Evolutionary conservation across 2,797 vertebrate species (phyloP), one percentile per base, ranked within the genome.

Genomic region (Chelon labrosus): DNA sequence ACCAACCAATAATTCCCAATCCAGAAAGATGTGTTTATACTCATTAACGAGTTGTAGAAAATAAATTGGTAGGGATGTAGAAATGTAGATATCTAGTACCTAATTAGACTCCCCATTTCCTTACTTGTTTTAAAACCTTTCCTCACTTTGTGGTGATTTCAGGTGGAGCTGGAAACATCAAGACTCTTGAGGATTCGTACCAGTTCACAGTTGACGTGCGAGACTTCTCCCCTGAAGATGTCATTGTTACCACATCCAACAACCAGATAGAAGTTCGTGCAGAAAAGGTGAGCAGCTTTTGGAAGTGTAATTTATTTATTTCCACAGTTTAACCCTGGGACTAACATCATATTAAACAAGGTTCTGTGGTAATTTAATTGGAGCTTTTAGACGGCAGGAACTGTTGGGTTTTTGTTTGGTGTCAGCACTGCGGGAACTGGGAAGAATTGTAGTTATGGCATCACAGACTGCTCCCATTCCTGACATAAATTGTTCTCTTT

Each of bases 181-280:
- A 97, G 93, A 96, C 96, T 31, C 81, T 98, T 0, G 97, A 96
- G 35, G 96, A 99, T 63, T 95, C 95, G 0, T 99, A 99, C 31
- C 96, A 99, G 92, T 99, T 99, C 90, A 97, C 97, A 0, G 97
- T 99, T 66, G 98, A 99, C 0, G 97, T 99, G 80, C 95, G 89
- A 3, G 97, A 98, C 92, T 99, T 99, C 83, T 97, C 97, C 9
- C 98, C 98, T 0, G 98, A 99, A 74, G 98, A 99, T 73, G 97
- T 99, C 82, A 97, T 99, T 0, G 97, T 99, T 84, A 99, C 97
- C 89, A 99, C 97, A 0, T 99, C 97, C 85, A 99, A 99, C 93
- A 99, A 98, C 90, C 97, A 99, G 92, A 99, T 99, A 10, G 97
- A 99, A 92, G 97, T 99, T 51, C 97, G 89, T 1, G 98, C 97